These are phyloP conservation scores for Ectemnius cavifrons DNA, from an alignment of 2,888 invertebrate genomes.

Conservation along the genomic window DNA sequence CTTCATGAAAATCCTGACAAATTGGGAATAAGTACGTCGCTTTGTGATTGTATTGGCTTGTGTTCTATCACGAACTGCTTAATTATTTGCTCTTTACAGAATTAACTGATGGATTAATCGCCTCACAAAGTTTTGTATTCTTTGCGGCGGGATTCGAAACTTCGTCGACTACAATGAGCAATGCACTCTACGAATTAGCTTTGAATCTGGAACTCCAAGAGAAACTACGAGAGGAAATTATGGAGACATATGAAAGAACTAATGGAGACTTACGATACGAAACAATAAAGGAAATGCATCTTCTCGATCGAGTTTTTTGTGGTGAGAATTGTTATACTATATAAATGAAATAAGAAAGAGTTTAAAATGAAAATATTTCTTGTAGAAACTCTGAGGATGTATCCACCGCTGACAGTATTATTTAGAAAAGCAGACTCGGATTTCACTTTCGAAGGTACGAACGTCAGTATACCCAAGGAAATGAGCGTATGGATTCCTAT, in stretches of 20 bases:
- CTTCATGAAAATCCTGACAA: conserved; percentile 62
- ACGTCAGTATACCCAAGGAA: conserved; percentile 58
- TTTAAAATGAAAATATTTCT: not conserved
- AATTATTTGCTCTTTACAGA: conserved; percentile 47
- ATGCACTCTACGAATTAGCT: conserved; percentile 64
- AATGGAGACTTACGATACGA: conserved; percentile 75
- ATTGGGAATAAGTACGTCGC: not conserved
- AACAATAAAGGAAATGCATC: conserved; percentile 74
- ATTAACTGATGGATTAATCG: conserved; percentile 53
- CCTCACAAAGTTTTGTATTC: conserved; percentile 65
- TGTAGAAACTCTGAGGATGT: conserved; percentile 78
- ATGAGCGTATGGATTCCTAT: conserved; percentile 56
- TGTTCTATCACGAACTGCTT: too few relatives aligned
- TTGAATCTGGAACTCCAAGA: conserved; percentile 60
- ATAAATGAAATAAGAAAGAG: not conserved
- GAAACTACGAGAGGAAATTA: conserved; percentile 60
- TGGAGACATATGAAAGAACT: conserved; percentile 46
- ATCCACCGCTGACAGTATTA: conserved; percentile 74
- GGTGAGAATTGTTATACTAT: conserved; percentile 58
- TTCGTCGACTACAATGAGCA: conserved; percentile 63
- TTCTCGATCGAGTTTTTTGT: conserved; percentile 75
- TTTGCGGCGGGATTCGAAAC: conserved; percentile 68
- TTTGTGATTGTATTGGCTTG: too few relatives aligned
- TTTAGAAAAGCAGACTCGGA: conserved; percentile 62
- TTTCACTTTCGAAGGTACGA: conserved; percentile 62